Evolutionary conservation across 1,140 invertebrate genomes (phyloP).

Genomic region (Bombus fervidus): DNA sequence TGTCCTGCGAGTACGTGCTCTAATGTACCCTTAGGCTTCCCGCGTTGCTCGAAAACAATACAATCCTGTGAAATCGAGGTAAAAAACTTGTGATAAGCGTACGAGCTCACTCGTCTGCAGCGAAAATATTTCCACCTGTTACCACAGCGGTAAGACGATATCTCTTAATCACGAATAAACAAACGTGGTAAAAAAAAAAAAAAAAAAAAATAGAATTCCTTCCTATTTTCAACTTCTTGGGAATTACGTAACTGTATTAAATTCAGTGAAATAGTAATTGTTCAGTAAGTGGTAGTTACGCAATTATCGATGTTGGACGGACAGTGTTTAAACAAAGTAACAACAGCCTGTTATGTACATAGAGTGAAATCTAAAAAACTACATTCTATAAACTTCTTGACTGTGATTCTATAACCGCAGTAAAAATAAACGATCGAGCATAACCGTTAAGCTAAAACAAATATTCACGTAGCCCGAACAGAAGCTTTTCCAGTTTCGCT

Average conservation of each 20-base stretch:
- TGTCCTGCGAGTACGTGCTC: constrained; percentile 49
- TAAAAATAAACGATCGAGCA: not conserved
- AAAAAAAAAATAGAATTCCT: not conserved
- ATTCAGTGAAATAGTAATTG: too few relatives aligned
- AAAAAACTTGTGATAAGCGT: not conserved
- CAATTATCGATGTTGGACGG: too few relatives aligned
- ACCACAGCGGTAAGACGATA: not conserved
- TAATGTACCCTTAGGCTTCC: constrained; percentile 33
- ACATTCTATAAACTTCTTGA: not conserved
- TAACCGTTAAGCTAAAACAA: constrained; percentile 1
- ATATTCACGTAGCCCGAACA: constrained; percentile 11
- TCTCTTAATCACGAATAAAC: not conserved
- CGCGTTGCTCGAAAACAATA: constrained; percentile 43
- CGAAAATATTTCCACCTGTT: constrained; percentile 5
- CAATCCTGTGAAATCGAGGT: constrained; percentile 14
- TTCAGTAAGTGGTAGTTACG: too few relatives aligned
- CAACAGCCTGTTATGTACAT: too few relatives aligned
- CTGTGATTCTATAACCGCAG: not conserved
- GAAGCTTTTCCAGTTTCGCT: not conserved
- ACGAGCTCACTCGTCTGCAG: not conserved
- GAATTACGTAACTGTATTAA: too few relatives aligned
- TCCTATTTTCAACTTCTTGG: too few relatives aligned
- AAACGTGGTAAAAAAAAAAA: not conserved
- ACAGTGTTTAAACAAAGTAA: too few relatives aligned
- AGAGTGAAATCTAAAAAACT: too few relatives aligned